A percentile compares a stretch with the other conserved stretches of the same genome.
These are phyloP conservation scores for Alosa alosa DNA, from an alignment of 2,113 vertebrate genomes.

Conservation along the genomic window DNA sequence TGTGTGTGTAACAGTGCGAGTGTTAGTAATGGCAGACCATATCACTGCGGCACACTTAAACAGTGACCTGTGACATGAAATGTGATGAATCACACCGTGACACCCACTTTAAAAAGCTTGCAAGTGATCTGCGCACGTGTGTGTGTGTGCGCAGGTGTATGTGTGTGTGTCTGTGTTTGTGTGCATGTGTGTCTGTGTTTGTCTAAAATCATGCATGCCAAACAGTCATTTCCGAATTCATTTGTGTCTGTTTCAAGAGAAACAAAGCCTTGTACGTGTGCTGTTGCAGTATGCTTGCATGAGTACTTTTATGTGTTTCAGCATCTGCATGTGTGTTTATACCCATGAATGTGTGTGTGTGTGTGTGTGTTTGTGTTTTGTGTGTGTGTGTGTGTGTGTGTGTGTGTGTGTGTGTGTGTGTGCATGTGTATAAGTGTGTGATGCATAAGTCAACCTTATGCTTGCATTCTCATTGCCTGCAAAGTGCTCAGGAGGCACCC, in stretches of 20 bases:
- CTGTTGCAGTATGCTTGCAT: not conserved
- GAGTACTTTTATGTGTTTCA: not conserved
- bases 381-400: constrained; percentile 9
- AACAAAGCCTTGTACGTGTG: not conserved
- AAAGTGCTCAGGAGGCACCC: constrained; percentile 35
- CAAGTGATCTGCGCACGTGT: not conserved
- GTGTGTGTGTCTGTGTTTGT: not conserved
- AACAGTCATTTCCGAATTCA: not conserved
- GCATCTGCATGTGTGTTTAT: not conserved
- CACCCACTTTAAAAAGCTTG: not conserved
- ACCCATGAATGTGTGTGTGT: not conserved
- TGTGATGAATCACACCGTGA: not conserved
- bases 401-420: not conserved
- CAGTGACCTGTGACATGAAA: not conserved
- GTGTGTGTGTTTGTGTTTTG: not conserved
- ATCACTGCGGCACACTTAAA: not conserved
- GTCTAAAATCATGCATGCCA: constrained; percentile 25
- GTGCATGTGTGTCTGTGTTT: constrained; percentile 21
- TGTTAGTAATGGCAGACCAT: not conserved
- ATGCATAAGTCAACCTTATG: not conserved
- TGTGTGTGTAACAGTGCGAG: not conserved
- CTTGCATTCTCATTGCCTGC: constrained; percentile 28
- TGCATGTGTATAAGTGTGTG: not conserved
- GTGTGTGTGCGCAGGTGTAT: not conserved
- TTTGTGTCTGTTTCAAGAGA: not conserved